Conservation (phyloP, 1,140 invertebrate genomes). For the Coelopa frigida region DNA sequence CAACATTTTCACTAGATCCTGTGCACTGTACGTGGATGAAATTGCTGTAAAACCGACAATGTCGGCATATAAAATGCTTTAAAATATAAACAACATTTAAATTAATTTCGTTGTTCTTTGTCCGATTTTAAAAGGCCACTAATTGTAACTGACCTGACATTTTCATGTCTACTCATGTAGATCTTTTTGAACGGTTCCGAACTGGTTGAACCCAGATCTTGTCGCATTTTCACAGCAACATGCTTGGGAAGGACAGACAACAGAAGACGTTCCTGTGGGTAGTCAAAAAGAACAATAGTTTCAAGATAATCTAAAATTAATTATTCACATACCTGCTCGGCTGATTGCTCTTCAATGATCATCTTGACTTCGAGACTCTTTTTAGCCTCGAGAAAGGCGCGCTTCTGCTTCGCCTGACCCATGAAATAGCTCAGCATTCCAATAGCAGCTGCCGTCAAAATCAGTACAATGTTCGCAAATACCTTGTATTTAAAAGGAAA, state of each 20-base stretch:
- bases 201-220: constrained; percentile 79
- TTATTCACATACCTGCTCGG: constrained; percentile 65
- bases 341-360: constrained; percentile 86
- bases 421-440: constrained; percentile 74
- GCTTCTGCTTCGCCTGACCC: constrained; percentile 76
- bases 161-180: constrained; percentile 94
- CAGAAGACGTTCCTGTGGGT: constrained; percentile 82
- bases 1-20: constrained; percentile 86
- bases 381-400: constrained; percentile 84
- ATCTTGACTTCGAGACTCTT: constrained; percentile 86
- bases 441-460: constrained; percentile 63
- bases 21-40: constrained; percentile 88
- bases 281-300: constrained; percentile 21
- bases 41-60: constrained; percentile 93
- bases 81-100: neutral
- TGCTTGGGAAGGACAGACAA: constrained; percentile 90
- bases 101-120: neutral
- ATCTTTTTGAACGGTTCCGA: constrained; percentile 94
- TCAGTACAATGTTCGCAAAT: constrained; percentile 58
- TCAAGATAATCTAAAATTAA: neutral
- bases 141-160: constrained; percentile 69
- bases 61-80: constrained; percentile 79
- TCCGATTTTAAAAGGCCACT: neutral
- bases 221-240: constrained; percentile 88
- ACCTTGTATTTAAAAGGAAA: constrained; percentile 21